Base-by-base conservation (phyloP, 2,888 invertebrate genomes). In the Diarsia brunnea region DNA sequence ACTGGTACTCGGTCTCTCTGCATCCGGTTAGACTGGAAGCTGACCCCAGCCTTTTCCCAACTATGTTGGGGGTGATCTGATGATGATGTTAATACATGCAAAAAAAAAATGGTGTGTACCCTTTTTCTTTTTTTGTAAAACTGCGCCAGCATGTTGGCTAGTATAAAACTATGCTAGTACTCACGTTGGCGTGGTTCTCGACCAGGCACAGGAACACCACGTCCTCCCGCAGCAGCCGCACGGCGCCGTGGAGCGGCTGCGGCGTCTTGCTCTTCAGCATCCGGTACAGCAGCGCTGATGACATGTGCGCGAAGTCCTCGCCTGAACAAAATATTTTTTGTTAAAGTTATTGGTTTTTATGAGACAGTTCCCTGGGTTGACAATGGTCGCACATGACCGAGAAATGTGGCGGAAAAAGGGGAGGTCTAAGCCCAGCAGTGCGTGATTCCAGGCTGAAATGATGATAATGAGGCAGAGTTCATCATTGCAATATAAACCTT, bases 171-270 rank as follows among this genome's bases (percentile, higher is more conserved):
- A 85, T 78, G 81, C 81, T 75, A 60, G 80, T 88, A 97, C 98
- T 97, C 94, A 99, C 99, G 97, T 98, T 98, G 45, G 98, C 97
- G 91, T 98, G 98, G 95, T 98, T 98, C 94, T 99, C 99, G 66
- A 99, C 98, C 71, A 99, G 97, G 93, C 98, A 99, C 72, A 99
- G 97, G 94, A 99, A 99, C 8, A 99, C 99, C 7, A 99, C 99
- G 93, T 99, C 99, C 91, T 99, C 99, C 47, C 99, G 96, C 90
- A 98, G 96, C 43, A 99, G 97, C 53, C 98, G 96, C 31, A 99
- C 98, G 27, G 99, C 99, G 19, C 98, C 98, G 95, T 99, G 99
- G 49, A 99, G 95, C 2, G 99, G 99, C 93, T 98, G 98, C 86
- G 98, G 97, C 3, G 99, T 98, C 95, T 99, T 99, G 82, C 97